A percentile compares a stretch with the other conserved stretches of the same genome.
Conservation (phyloP, 2,888 invertebrate genomes). For the Maniola hyperantus region DNA sequence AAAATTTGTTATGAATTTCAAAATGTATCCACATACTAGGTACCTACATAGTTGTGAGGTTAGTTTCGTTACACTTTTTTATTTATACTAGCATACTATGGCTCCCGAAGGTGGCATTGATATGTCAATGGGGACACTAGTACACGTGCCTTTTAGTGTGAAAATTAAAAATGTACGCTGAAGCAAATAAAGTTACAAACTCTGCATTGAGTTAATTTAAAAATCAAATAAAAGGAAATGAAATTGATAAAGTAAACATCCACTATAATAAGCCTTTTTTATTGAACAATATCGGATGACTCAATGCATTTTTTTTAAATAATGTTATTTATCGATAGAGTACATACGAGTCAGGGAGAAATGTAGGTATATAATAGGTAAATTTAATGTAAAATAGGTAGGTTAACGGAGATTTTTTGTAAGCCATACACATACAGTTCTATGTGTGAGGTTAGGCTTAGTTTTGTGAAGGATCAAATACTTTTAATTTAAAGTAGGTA, state of each 20-base stretch:
- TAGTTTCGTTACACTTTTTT: constrained; percentile 23
- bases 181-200: constrained; percentile 18
- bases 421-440: no score
- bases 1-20: constrained; percentile 10
- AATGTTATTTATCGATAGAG: not conserved
- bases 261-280: not conserved
- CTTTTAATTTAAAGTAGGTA: no score
- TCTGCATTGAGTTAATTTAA: constrained; percentile 1
- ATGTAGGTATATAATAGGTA: no score
- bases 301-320: not conserved
- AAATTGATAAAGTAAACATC: not conserved
- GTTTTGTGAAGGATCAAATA: no score
- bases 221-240: constrained; percentile 17
- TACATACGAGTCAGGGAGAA: not conserved
- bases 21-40: not conserved
- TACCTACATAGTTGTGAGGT: not conserved
- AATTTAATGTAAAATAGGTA: no score
- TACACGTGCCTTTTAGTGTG: constrained; percentile 23
- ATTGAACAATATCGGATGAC: not conserved
- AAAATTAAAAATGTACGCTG: constrained; percentile 24
- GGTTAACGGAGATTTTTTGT: no score
- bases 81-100: constrained; percentile 20
- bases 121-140: constrained; percentile 19
- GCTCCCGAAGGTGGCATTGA: constrained; percentile 25
- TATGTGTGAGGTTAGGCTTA: no score